Base-by-base conservation (phyloP, 2,888 invertebrate species). In the Altica lythri region DNA sequence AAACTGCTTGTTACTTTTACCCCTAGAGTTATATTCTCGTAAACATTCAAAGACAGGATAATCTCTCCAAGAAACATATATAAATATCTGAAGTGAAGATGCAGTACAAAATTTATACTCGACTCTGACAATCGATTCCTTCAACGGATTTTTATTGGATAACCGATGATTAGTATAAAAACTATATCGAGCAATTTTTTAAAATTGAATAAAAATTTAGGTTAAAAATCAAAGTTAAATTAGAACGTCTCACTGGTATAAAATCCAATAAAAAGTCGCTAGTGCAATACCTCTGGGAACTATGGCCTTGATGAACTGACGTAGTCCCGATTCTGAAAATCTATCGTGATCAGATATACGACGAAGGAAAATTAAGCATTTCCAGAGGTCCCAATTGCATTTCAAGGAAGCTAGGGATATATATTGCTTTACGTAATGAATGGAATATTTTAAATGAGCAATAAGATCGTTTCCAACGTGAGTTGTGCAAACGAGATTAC, bases 181-280 rank as follows among this genome's bases (percentile, higher is more conserved):
- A n/a, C n/a, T n/a, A n/a, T n/a, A n/a, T n/a, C n/a, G n/a, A n/a
- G n/a, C n/a, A n/a, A n/a, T n/a, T n/a, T n/a, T n/a, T n/a, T n/a
- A n/a, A n/a, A n/a, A n/a, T n/a, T n/a, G n/a, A n/a, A n/a, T n/a
- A n/a, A n/a, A n/a, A n/a, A n/a, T n/a, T n/a, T n/a, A n/a, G n/a
- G n/a, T n/a, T n/a, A n/a, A n/a, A n/a, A 40, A 40, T 40, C 40
- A 10, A 40, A 40, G 12, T 40, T 40, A 22, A 40, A 40, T 40
- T 40, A 6, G 4, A 13, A 13, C 12, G 19, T 40, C 18, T 22
- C 19, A 13, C 22, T 40, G 22, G 22, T 10, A 40, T 25, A 2
- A 25, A 22, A 40, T 40, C n/a, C 8, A 25, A 40, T 10, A 10
- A 22, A 40, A 14, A 40, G 19, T 9, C 10, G 29, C 29, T 10